phyloP scores from a whole-genome alignment of 2,888 invertebrate genomes.

The Caenorhabditis sp. region DNA sequence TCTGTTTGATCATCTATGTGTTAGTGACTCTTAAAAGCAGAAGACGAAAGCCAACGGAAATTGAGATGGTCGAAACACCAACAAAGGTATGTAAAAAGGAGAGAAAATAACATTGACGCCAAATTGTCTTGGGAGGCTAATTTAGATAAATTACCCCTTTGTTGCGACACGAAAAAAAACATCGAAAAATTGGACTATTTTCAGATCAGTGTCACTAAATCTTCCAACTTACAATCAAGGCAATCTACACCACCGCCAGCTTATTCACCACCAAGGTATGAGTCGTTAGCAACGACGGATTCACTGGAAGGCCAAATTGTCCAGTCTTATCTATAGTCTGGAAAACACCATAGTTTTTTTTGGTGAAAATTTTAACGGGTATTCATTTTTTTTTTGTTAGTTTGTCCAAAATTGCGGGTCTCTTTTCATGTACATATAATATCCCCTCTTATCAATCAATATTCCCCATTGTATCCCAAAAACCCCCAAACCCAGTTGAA shows the following conservation, averaged over 20 bases:
- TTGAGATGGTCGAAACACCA: not conserved
- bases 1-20: not conserved
- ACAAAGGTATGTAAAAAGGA: not conserved
- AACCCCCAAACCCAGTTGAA: not conserved
- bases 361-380: not conserved
- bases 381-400: not conserved
- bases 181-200: not conserved
- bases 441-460: not conserved
- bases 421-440: not conserved
- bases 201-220: constrained; percentile 26
- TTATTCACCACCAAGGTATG: not conserved
- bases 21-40: not conserved
- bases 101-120: not conserved
- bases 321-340: not conserved
- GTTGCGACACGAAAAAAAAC: not conserved
- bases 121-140: constrained; percentile 3
- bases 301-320: not conserved
- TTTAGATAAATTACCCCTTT: not conserved
- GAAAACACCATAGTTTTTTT: not conserved
- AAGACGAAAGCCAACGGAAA: not conserved
- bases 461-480: not conserved
- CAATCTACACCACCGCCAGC: not conserved
- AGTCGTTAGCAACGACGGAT: not conserved
- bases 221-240: not conserved
- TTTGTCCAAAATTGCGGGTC: not conserved